phyloP scores from a whole-genome alignment of 64 coral and sea anemone genomes.

The Montipora capricornis region DNA sequence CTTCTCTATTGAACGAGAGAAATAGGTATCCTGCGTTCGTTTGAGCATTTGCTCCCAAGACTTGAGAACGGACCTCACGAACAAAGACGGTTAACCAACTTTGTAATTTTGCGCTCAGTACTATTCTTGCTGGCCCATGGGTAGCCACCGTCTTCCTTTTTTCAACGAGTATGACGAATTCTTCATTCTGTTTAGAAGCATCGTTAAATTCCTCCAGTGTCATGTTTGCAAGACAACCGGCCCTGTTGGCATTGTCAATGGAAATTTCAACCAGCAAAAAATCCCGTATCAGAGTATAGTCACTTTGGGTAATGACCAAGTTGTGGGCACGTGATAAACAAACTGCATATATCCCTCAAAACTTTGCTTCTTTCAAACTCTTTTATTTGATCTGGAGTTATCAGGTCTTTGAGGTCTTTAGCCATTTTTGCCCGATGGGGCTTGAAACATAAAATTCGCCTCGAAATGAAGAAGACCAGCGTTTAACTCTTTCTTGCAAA shows the following conservation, averaged over 20 bases:
- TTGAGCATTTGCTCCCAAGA: neutral
- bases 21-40: constrained; percentile 19
- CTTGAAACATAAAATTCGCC: neutral
- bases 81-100: constrained; percentile 57
- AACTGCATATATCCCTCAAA: constrained; percentile 50
- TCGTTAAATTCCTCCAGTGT: constrained; percentile 9
- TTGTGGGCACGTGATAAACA: constrained; percentile 23
- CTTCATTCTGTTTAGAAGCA: constrained; percentile 26
- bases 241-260: constrained; percentile 57
- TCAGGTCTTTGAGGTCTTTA: constrained; percentile 19
- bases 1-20: constrained; percentile 38
- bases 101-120: constrained; percentile 32
- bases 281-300: constrained; percentile 49
- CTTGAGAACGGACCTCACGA: constrained; percentile 15
- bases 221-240: constrained; percentile 46
- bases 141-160: constrained; percentile 42
- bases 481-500: constrained; percentile 20
- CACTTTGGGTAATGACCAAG: constrained; percentile 27
- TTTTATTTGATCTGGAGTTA: constrained; percentile 57
- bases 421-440: constrained; percentile 62
- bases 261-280: constrained; percentile 53
- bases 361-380: constrained; percentile 47
- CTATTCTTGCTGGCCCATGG: constrained; percentile 53
- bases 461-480: constrained; percentile 25
- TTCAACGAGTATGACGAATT: constrained; percentile 27